Base-by-base conservation (phyloP, 2,113 vertebrate species). In the Siphamia tubifer region DNA sequence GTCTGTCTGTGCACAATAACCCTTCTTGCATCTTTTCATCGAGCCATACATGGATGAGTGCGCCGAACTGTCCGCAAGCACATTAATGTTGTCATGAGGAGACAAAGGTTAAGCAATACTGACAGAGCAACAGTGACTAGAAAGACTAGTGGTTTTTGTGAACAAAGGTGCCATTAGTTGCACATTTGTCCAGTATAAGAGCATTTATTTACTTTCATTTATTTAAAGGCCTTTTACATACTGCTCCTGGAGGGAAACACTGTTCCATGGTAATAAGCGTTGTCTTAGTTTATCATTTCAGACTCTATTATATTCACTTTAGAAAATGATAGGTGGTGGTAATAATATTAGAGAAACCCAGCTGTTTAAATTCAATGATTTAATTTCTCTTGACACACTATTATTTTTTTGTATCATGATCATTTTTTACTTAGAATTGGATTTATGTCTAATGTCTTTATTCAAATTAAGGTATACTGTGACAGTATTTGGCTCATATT, bases 11-110 rank as follows among this genome's bases (percentile, higher is more conserved):
- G 53, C 20, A 56, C 56, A 58, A 36, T 81, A 27, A 28, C 39
- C 47, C 31, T 31, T n/a, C 28, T 47, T 49, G 73, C 68, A 58
- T 81, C 31, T 69, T 86, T 80, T 72, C 64, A 83, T 88, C 51
- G 43, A 75, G 15, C 30, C 15, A 6, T 44, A 40, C 43, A 61
- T 30, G 67, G 70, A 70, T 68, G 67, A 61, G 48, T 11, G 21
- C 68, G 64, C 23, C 20, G 27, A 57, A 13, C 8, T 47, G 45
- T 52, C 68, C 58, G 35, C 44, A 40, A 32, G 10, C 57, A 68
- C 68, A 78, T 68, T 30, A 68, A 71, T 35, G 25, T 34, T 27
- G 54, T 44, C 16, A 16, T 52, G 39, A 65, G 30, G 13, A 3
- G 30, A 43, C 67, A 42, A 9, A 35, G 73, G 48, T 58, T 68